A percentile compares a stretch with the other conserved stretches of the same genome.
These are phyloP conservation scores for Scolopax bukidnonensis DNA, from an alignment of 2,797 vertebrate genomes.

Conservation along the genomic window DNA sequence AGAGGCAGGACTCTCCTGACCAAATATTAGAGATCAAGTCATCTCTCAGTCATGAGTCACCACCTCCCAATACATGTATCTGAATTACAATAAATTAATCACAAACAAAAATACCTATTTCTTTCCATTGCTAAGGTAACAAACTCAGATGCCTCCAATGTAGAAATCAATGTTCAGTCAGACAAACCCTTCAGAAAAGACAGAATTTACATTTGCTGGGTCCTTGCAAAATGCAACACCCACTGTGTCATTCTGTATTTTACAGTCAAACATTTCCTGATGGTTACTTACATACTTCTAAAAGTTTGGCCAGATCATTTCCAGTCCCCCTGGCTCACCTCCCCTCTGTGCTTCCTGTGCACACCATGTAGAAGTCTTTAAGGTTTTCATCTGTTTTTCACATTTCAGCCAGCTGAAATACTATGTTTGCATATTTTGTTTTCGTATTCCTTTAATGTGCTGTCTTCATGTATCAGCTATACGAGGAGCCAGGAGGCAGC, in stretches of 20 bases:
- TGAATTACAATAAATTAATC: not conserved
- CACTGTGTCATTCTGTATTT: not conserved
- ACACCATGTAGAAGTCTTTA: not conserved
- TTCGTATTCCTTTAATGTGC: not conserved
- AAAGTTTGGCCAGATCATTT: constrained; percentile 14
- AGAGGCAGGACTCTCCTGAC: not conserved
- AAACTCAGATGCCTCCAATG: not conserved
- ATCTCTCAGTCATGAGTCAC: not conserved
- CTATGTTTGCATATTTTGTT: not conserved
- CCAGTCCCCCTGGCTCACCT: not conserved
- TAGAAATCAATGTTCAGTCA: not conserved
- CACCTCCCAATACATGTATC: not conserved
- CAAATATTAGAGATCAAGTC: not conserved
- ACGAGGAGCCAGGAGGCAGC: not conserved
- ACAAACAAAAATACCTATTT: not conserved
- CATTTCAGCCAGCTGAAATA: not conserved
- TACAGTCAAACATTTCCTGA: not conserved
- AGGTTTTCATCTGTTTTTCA: not conserved
- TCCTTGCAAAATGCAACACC: not conserved
- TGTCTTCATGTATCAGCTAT: not conserved
- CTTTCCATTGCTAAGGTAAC: not conserved
- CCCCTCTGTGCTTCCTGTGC: not conserved
- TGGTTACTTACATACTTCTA: not conserved
- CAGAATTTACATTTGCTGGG: not conserved
- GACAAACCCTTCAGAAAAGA: not conserved